Conservation (phyloP, 2,888 invertebrate species). For the Tachystola acroxantha region DNA sequence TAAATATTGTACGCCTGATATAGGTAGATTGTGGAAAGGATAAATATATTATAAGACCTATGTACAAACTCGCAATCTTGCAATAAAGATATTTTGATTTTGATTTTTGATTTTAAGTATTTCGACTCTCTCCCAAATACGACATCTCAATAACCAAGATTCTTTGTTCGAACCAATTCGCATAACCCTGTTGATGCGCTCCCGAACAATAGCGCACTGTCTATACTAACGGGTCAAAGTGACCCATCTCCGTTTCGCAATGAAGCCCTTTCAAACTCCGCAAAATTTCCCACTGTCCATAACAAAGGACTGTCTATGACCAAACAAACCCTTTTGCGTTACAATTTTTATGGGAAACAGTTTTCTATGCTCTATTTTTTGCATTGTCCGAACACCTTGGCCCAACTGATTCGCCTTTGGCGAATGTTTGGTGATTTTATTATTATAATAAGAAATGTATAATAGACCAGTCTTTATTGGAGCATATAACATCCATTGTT, state of each 20-base stretch:
- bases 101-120: no score
- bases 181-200: constrained; percentile 59
- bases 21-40: no score
- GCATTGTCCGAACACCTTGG: constrained; percentile 64
- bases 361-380: constrained; percentile 72
- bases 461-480: constrained; percentile 46
- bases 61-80: no score
- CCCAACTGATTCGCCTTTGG: constrained; percentile 63
- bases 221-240: constrained; percentile 47
- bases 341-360: constrained; percentile 71
- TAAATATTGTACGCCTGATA: no score
- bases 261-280: constrained; percentile 45
- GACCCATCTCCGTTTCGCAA: constrained; percentile 56
- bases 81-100: no score
- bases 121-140: no score
- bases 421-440: constrained; percentile 60
- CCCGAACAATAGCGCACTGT: constrained; percentile 47
- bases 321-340: constrained; percentile 63
- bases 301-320: constrained; percentile 49
- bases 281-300: constrained; percentile 71
- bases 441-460: constrained; percentile 48
- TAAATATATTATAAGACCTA: no score
- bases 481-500: constrained; percentile 31
- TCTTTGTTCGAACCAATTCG: constrained; percentile 59
- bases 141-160: constrained; percentile 30